Conservation (phyloP, 1,140 invertebrate species). For the Penaeus indicus region DNA sequence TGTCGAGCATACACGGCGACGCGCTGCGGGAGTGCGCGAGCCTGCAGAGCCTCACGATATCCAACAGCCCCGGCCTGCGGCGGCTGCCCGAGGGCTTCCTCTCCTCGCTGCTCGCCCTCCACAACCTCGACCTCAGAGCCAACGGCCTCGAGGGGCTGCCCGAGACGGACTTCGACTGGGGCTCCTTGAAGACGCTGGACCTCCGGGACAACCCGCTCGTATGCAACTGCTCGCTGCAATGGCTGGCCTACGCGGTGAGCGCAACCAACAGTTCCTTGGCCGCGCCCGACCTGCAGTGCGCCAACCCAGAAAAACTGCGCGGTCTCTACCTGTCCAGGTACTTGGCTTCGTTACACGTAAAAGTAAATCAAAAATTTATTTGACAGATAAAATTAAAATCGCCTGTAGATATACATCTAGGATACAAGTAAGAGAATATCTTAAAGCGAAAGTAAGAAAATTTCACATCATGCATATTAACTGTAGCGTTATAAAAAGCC, state of each 20-base stretch:
- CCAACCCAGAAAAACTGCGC: slow-evolving; percentile 55
- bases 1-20: slow-evolving; percentile 38
- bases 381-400: too few relatives aligned
- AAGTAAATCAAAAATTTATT: too few relatives aligned
- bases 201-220: slow-evolving; percentile 85
- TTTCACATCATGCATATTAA: too few relatives aligned
- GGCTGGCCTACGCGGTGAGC: slow-evolving; percentile 73
- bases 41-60: slow-evolving; percentile 81
- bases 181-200: slow-evolving; percentile 68
- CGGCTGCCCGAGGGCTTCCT: slow-evolving; percentile 75
- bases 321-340: slow-evolving; percentile 64
- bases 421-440: too few relatives aligned
- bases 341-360: too few relatives aligned
- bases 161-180: slow-evolving; percentile 68
- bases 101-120: slow-evolving; percentile 74
- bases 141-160: slow-evolving; percentile 83
- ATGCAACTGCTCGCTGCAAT: slow-evolving; percentile 89
- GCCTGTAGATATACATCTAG: too few relatives aligned
- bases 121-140: slow-evolving; percentile 80
- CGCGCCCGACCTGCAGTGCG: slow-evolving; percentile 59
- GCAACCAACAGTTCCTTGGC: slow-evolving; percentile 51
- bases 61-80: slow-evolving; percentile 79
- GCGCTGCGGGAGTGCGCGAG: slow-evolving; percentile 52
- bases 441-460: too few relatives aligned
- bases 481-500: too few relatives aligned